These are phyloP conservation scores for Hippopotamyrus pictus DNA, from an alignment of 2,797 vertebrate genomes.

Conservation along the genomic window DNA sequence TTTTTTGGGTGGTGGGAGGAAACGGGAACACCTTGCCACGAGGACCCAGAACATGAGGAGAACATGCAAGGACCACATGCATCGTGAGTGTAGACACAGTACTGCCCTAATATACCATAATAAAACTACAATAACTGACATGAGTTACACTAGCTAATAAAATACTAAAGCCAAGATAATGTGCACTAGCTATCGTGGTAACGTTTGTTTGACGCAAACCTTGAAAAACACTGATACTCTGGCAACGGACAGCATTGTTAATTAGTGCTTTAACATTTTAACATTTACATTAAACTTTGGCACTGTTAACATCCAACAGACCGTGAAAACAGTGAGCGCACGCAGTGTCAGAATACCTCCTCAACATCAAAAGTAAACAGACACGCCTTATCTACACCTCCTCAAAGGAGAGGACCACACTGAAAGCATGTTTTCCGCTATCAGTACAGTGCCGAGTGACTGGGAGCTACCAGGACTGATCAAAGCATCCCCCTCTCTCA, in stretches of 20 bases:
- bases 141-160: neutral
- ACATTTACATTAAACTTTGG: neutral
- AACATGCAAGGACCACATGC: conserved; percentile 1
- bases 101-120: neutral
- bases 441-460: neutral
- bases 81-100: neutral
- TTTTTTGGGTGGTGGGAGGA: neutral
- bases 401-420: neutral
- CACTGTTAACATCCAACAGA: neutral
- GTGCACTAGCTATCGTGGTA: neutral
- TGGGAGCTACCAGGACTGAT: neutral
- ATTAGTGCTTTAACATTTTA: neutral
- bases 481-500: neutral
- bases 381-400: neutral
- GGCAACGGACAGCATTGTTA: neutral
- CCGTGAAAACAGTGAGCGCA: neutral
- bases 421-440: neutral
- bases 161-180: neutral
- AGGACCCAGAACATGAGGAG: neutral
- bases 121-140: neutral
- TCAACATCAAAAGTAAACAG: neutral
- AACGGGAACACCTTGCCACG: neutral
- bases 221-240: neutral
- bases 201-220: neutral
- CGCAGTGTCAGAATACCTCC: neutral